A percentile compares a stretch with the other conserved stretches of the same genome.
phyloP scores from a whole-genome alignment of 2,888 invertebrate genomes.

The Eurois occulta region DNA sequence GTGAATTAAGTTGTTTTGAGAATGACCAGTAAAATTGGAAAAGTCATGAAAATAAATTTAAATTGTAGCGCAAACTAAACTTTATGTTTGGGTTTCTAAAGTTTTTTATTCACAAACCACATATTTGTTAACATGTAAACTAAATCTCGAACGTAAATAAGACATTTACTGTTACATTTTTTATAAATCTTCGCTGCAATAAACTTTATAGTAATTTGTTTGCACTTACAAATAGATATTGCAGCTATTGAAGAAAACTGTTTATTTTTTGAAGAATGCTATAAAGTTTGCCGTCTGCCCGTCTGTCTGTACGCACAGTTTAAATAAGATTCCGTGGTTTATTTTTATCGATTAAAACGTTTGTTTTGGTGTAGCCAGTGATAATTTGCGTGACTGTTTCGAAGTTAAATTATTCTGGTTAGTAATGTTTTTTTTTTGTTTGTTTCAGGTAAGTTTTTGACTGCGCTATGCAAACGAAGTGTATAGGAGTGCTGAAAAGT shows the following conservation, averaged over 20 bases:
- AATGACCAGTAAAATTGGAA: neutral
- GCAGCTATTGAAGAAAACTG: slow-evolving; percentile 29
- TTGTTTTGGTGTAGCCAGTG: slow-evolving; percentile 29
- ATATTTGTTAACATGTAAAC: neutral
- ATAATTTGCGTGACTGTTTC: slow-evolving; percentile 5
- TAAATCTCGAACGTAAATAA: slow-evolving; percentile 4
- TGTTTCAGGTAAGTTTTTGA: slow-evolving; percentile 33
- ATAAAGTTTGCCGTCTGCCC: slow-evolving; percentile 44
- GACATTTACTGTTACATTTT: slow-evolving; percentile 21
- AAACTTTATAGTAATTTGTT: slow-evolving; percentile 55
- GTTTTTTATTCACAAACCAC: neutral
- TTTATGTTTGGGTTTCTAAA: neutral
- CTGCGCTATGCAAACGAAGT: neutral
- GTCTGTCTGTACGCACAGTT: slow-evolving; percentile 38
- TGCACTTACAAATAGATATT: slow-evolving; percentile 47
- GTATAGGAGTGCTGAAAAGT: neutral
- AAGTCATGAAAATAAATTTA: neutral
- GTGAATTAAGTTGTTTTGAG: neutral
- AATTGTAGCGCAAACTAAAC: neutral
- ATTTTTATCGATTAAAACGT: slow-evolving; percentile 34
- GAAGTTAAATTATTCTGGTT: slow-evolving; percentile 11
- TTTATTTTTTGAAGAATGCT: slow-evolving; percentile 47
- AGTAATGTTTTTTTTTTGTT: slow-evolving; percentile 30
- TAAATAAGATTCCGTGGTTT: slow-evolving; percentile 40
- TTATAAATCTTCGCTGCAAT: slow-evolving; percentile 40